Evolutionary conservation across 2,888 invertebrate genomes (phyloP).

Genomic region (Platerodrilus igneus): DNA sequence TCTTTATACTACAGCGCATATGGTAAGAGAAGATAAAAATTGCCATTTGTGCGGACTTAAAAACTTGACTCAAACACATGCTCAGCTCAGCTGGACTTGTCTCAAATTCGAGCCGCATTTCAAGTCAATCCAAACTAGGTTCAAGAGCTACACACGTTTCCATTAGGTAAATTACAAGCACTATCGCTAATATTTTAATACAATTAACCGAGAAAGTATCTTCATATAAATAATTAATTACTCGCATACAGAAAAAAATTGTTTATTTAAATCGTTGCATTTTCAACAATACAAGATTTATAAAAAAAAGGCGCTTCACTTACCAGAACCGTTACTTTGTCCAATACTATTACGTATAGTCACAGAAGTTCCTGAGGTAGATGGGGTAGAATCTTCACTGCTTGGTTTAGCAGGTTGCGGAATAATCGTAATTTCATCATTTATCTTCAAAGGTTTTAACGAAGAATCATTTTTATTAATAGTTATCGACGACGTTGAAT

Average conservation of each 20-base stretch:
- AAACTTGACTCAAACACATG: too few relatives aligned
- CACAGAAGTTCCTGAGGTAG: conserved; percentile 15
- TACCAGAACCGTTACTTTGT: conserved; percentile 44
- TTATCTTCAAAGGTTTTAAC: conserved; percentile 78
- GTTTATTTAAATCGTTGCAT: not conserved
- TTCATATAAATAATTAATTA: not conserved
- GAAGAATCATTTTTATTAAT: conserved; percentile 56
- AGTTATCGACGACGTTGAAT: conserved; percentile 39
- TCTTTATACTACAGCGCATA: too few relatives aligned
- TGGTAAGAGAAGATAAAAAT: too few relatives aligned
- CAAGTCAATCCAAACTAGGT: too few relatives aligned
- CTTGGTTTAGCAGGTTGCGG: conserved; percentile 66
- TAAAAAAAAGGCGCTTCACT: conserved; percentile 28
- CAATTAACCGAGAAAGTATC: too few relatives aligned
- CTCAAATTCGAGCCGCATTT: too few relatives aligned
- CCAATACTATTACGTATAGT: conserved; percentile 21
- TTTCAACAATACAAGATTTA: not conserved
- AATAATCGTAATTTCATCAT: conserved; percentile 85
- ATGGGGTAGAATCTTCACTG: conserved; percentile 22
- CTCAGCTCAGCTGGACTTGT: too few relatives aligned
- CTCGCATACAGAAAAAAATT: not conserved
- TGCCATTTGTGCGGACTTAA: too few relatives aligned
- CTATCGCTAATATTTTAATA: too few relatives aligned
- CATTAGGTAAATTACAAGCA: too few relatives aligned
- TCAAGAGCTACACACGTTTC: too few relatives aligned